These are phyloP conservation scores for Silurus meridionalis DNA, from an alignment of 2,113 vertebrate genomes.

Conservation along the genomic window DNA sequence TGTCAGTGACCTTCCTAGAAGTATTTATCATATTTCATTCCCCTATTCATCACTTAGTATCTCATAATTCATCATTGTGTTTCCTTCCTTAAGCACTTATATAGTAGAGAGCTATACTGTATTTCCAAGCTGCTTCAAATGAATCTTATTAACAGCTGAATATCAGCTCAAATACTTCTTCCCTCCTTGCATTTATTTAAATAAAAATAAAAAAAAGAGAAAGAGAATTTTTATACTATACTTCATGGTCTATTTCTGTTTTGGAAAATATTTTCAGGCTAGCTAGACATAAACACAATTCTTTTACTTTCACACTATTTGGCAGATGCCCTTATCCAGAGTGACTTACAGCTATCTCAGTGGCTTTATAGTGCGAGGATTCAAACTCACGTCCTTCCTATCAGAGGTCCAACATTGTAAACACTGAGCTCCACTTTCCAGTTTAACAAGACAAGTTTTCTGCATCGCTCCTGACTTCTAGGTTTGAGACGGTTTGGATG, in stretches of 20 bases:
- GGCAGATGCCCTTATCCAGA: too few species aligned
- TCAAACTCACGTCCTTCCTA: too few species aligned
- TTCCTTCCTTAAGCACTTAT: background rate
- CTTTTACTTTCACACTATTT: too few species aligned
- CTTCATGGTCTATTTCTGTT: conserved; percentile 66
- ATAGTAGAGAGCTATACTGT: background rate
- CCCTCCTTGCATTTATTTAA: conserved; percentile 54
- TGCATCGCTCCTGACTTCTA: conserved; percentile 62
- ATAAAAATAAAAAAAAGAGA: conserved; percentile 29
- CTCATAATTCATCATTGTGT: background rate
- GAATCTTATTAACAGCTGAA: conserved; percentile 43
- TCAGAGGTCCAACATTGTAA: too few species aligned
- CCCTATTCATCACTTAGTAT: background rate
- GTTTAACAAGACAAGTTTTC: conserved; percentile 65
- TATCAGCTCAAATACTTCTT: conserved; percentile 63
- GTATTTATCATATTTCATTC: background rate
- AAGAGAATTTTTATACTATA: conserved; percentile 51
- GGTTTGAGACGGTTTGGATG: conserved; percentile 62
- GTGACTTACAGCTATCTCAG: too few species aligned
- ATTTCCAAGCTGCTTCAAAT: conserved; percentile 35
- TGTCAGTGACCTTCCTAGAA: conserved; percentile 4
- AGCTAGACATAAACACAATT: conserved; percentile 48
- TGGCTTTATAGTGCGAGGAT: too few species aligned
- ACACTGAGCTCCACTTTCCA: conserved; percentile 57
- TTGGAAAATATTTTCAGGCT: conserved; percentile 74